Percentiles rank a stretch among this genome's conserved stretches.
These are phyloP conservation scores for Nephila pilipes DNA, from an alignment of 1,140 invertebrate genomes.

Conservation along the genomic window DNA sequence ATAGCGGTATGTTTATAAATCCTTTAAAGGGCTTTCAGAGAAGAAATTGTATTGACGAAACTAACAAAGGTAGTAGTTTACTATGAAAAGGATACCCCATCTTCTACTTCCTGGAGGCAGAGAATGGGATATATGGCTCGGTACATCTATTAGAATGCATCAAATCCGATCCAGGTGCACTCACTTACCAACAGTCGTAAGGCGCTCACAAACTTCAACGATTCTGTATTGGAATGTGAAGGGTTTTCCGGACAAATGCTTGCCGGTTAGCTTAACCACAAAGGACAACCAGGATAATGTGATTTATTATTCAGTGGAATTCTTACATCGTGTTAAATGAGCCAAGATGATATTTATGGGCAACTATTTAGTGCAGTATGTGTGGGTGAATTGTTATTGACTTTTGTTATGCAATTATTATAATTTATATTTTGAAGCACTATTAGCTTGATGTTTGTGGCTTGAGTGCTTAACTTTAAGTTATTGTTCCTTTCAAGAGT, in stretches of 20 bases:
- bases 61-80: neutral
- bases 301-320: neutral
- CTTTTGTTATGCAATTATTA: no score
- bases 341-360: neutral
- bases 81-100: neutral
- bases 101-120: neutral
- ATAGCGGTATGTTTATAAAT: neutral
- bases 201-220: neutral
- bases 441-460: no score
- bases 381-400: no score
- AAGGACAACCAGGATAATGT: neutral
- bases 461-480: no score
- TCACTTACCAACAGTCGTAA: neutral
- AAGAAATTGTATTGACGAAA: neutral
- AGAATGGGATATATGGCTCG: slow-evolving; percentile 4
- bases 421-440: no score
- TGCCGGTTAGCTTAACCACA: neutral
- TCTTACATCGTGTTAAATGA: neutral
- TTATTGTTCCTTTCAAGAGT: no score
- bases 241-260: neutral
- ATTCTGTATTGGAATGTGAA: neutral
- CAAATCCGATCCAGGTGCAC: neutral
- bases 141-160: neutral
- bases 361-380: no score
- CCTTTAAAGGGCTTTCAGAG: neutral